A percentile compares a stretch with the other conserved stretches of the same genome.
phyloP scores from a whole-genome alignment of 1,140 invertebrate species.

The Chironomus striatipennis region DNA sequence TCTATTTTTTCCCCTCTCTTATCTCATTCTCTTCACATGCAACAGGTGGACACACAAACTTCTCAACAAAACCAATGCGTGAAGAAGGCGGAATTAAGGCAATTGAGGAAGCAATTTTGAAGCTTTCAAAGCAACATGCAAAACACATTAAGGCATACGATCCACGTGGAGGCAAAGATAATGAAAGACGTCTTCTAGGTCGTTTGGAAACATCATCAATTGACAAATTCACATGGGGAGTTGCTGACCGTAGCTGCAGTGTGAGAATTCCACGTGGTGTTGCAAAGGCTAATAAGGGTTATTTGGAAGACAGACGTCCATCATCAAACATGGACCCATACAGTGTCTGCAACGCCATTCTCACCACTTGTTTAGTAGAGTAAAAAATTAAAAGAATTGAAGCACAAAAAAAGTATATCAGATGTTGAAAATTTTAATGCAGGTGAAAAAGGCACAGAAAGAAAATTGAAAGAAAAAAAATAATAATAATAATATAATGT shows the following conservation, averaged over 20 bases:
- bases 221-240: slow-evolving; percentile 67
- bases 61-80: slow-evolving; percentile 80
- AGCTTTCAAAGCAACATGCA: slow-evolving; percentile 67
- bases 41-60: slow-evolving; percentile 56
- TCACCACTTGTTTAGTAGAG: slow-evolving; percentile 60
- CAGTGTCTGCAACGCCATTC: slow-evolving; percentile 54
- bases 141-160: slow-evolving; percentile 86
- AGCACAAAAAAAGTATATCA: no score
- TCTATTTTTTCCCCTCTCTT: not conserved
- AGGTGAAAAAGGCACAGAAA: no score
- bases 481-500: no score
- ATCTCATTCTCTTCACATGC: not conserved
- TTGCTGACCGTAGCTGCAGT: slow-evolving; percentile 60
- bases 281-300: slow-evolving; percentile 71
- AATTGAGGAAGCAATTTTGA: slow-evolving; percentile 69
- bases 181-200: slow-evolving; percentile 70
- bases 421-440: no score
- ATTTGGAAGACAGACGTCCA: slow-evolving; percentile 79
- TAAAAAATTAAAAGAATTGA: no score
- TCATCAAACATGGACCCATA: slow-evolving; percentile 87
- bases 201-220: slow-evolving; percentile 74
- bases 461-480: no score
- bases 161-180: slow-evolving; percentile 74
- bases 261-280: slow-evolving; percentile 67
- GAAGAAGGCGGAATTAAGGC: slow-evolving; percentile 62